Evolutionary conservation across 2,888 invertebrate genomes (phyloP).

Genomic region (Chrysodeixis includens): DNA sequence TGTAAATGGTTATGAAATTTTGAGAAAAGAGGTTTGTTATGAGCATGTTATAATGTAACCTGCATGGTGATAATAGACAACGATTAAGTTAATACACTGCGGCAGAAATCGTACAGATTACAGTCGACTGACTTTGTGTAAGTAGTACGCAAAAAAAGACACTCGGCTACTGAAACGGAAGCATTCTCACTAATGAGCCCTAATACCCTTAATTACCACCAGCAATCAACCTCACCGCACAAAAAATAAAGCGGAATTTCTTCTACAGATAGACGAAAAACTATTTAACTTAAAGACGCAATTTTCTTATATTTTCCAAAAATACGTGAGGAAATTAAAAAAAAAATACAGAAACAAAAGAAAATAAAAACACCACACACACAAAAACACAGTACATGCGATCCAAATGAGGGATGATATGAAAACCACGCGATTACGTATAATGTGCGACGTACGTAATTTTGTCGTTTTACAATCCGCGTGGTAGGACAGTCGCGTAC

Average conservation of each 20-base stretch:
- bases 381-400: slow-evolving; percentile 51
- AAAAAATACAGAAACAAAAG: slow-evolving; percentile 37
- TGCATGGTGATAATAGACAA: neutral
- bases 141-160: slow-evolving; percentile 23
- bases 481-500: slow-evolving; percentile 50
- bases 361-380: slow-evolving; percentile 42
- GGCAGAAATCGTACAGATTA: slow-evolving; percentile 19
- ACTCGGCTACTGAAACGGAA: slow-evolving; percentile 50
- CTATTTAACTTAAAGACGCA: slow-evolving; percentile 21
- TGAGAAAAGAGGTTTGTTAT: neutral
- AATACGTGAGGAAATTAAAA: slow-evolving; percentile 15
- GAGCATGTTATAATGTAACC: neutral
- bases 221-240: slow-evolving; percentile 24
- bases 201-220: slow-evolving; percentile 22
- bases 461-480: slow-evolving; percentile 59
- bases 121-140: neutral
- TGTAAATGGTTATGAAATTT: too few species aligned
- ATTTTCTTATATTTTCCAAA: slow-evolving; percentile 31
- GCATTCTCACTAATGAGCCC: slow-evolving; percentile 56
- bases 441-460: slow-evolving; percentile 69
- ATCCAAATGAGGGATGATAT: slow-evolving; percentile 36
- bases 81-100: slow-evolving; percentile 1
- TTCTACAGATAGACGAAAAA: slow-evolving; percentile 19
- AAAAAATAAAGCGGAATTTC: slow-evolving; percentile 35
- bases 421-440: slow-evolving; percentile 46